These are phyloP conservation scores for Rhinolophus sinicus DNA, from an alignment of 2,113 vertebrate species.

Conservation along the genomic window DNA sequence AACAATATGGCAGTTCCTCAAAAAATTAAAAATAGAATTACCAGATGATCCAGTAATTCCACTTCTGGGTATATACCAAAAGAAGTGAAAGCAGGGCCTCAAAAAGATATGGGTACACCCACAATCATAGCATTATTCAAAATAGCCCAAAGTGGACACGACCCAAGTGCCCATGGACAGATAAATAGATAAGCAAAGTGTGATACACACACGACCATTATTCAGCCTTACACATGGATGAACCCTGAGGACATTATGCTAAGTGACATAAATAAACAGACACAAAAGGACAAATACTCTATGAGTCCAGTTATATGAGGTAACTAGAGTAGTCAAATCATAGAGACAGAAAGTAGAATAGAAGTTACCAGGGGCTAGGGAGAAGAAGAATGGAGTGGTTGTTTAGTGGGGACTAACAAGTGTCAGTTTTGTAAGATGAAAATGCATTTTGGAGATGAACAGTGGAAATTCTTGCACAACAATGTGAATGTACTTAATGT, in stretches of 20 bases:
- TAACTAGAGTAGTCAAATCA: background rate
- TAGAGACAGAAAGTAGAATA: too few relatives aligned
- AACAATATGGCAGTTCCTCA: background rate
- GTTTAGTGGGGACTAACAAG: background rate
- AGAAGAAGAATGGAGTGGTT: background rate
- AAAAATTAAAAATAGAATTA: conserved; percentile 20
- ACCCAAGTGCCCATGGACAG: too few relatives aligned
- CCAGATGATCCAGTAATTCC: background rate
- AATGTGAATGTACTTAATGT: background rate
- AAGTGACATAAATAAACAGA: background rate
- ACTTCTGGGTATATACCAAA: background rate
- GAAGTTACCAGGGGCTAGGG: too few relatives aligned
- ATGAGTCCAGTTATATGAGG: background rate
- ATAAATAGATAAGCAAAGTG: too few relatives aligned
- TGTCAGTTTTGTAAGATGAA: background rate
- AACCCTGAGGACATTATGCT: background rate
- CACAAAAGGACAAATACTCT: background rate
- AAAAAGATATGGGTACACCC: too few relatives aligned
- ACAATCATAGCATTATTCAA: too few relatives aligned
- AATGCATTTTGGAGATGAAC: background rate
- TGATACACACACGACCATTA: too few relatives aligned
- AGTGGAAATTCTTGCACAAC: background rate
- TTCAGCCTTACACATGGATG: background rate
- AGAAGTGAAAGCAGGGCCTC: background rate
- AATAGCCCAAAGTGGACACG: too few relatives aligned